Evolutionary conservation across 2,797 vertebrate genomes (phyloP).

Genomic region (Adelosebastes latens): DNA sequence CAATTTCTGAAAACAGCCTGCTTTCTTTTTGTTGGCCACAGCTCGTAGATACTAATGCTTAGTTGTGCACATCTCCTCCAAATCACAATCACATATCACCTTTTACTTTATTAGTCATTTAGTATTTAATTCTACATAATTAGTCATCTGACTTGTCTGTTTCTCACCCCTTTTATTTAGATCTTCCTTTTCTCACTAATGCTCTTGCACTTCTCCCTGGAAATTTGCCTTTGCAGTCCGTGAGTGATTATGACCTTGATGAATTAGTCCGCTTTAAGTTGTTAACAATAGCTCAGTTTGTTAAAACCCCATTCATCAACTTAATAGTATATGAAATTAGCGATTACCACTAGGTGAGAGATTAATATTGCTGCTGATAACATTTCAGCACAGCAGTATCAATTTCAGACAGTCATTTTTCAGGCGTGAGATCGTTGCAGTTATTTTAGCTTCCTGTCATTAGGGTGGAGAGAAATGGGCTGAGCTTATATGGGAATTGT

Average conservation of each 20-base stretch:
- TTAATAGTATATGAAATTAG: constrained; percentile 70
- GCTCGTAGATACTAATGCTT: neutral
- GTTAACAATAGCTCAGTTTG: constrained; percentile 70
- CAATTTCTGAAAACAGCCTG: neutral
- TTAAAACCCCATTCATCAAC: constrained; percentile 74
- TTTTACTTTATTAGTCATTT: constrained; percentile 4
- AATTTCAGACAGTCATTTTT: constrained; percentile 68
- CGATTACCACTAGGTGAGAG: constrained; percentile 65
- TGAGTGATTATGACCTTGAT: constrained; percentile 62
- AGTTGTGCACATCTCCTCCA: constrained; percentile 19
- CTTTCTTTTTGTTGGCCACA: neutral
- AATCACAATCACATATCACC: neutral
- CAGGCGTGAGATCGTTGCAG: constrained; percentile 37
- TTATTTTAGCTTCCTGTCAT: constrained; percentile 63
- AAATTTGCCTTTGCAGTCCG: constrained; percentile 46
- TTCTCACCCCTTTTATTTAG: neutral
- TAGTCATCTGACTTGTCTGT: constrained; percentile 17
- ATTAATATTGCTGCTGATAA: constrained; percentile 72
- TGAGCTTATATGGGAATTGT: constrained; percentile 54
- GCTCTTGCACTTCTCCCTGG: constrained; percentile 1
- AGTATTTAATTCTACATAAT: neutral
- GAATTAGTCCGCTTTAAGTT: constrained; percentile 63
- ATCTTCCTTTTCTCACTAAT: constrained; percentile 27
- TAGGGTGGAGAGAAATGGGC: constrained; percentile 41
- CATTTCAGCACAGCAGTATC: constrained; percentile 60